A percentile compares a stretch with the other conserved stretches of the same genome.
phyloP scores from a whole-genome alignment of 1,140 invertebrate genomes.

The Xylocopa sonorina region DNA sequence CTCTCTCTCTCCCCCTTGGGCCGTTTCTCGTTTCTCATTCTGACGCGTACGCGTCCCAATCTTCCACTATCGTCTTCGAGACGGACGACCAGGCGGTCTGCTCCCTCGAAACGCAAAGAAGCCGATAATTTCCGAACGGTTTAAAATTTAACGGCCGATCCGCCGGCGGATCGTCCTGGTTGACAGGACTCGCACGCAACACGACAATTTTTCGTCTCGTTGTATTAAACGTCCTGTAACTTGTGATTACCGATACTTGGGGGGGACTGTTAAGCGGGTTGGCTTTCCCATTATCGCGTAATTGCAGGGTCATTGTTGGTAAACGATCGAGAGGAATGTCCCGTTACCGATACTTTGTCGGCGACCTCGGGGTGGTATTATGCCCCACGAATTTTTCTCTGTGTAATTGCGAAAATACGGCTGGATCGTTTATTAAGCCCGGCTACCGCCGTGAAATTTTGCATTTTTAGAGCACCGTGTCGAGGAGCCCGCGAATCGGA shows the following conservation, averaged over 20 bases:
- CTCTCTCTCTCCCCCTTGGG: background rate
- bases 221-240: slow-evolving; percentile 22
- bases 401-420: background rate
- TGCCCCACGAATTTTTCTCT: background rate
- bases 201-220: background rate
- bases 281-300: slow-evolving; percentile 40
- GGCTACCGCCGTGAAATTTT: background rate
- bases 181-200: slow-evolving; percentile 33
- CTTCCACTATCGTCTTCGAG: no score
- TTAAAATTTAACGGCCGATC: slow-evolving; percentile 54
- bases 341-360: background rate
- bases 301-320: slow-evolving; percentile 44
- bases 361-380: background rate
- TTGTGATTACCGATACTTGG: slow-evolving; percentile 43
- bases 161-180: background rate
- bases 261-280: slow-evolving; percentile 5
- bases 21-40: background rate
- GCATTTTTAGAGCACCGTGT: background rate
- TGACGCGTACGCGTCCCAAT: no score
- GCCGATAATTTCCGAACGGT: slow-evolving; percentile 32
- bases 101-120: slow-evolving; percentile 7
- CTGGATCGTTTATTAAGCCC: background rate
- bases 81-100: slow-evolving; percentile 47
- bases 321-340: background rate
- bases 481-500: no score